phyloP scores from a whole-genome alignment of 2,888 invertebrate genomes.

The Torymus texanus region DNA sequence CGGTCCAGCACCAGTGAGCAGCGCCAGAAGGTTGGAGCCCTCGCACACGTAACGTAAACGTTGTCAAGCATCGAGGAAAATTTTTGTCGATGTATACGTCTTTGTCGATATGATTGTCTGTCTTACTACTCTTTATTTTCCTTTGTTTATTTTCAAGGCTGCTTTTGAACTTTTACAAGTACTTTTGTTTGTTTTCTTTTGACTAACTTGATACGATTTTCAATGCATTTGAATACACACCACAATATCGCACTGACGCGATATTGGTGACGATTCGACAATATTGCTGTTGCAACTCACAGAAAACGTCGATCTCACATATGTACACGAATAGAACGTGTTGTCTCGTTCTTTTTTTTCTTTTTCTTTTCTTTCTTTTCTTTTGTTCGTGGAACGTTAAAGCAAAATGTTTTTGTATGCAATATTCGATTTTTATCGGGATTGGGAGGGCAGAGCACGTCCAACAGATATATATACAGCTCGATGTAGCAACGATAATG shows the following conservation, averaged over 20 bases:
- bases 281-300: conserved; percentile 34
- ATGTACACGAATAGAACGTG: not conserved
- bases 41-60: conserved; percentile 59
- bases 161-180: conserved; percentile 44
- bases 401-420: conserved; percentile 46
- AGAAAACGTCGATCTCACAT: conserved; percentile 43
- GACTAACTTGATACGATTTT: conserved; percentile 23
- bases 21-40: conserved; percentile 59
- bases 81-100: conserved; percentile 53
- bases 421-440: conserved; percentile 59
- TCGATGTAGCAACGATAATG: conserved; percentile 35
- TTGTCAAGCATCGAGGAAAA: conserved; percentile 50
- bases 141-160: conserved; percentile 40
- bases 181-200: conserved; percentile 16
- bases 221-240: conserved; percentile 3
- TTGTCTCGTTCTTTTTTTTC: conserved; percentile 19
- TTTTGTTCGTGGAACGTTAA: conserved; percentile 28
- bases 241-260: no score
- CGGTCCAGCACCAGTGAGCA: conserved; percentile 59
- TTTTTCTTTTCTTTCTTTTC: not conserved
- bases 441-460: conserved; percentile 72
- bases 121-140: conserved; percentile 19
- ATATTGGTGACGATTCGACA: conserved; percentile 9
- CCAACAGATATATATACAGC: conserved; percentile 34
- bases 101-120: conserved; percentile 50